Evolutionary conservation across 1,140 invertebrate genomes (phyloP), one percentile per base, ranked within the genome.

Genomic region (Stratiolaelaps scimitus): DNA sequence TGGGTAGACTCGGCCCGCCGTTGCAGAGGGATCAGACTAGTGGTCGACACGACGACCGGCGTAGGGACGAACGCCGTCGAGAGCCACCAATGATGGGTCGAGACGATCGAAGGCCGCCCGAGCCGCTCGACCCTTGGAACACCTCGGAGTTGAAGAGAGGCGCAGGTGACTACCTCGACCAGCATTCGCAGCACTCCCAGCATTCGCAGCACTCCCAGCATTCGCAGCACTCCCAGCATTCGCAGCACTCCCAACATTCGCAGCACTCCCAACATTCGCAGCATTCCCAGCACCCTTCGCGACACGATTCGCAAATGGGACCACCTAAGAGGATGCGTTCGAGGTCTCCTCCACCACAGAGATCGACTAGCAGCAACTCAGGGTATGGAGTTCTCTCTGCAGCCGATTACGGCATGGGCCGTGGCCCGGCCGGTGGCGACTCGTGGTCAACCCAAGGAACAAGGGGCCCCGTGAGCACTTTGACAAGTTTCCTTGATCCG

Each of bases 111-210:
- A 26, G 53, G 6, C 26, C 34, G 23, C 53, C 53, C 26, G 20
- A 26, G 2, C 34, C n/a, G 26, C 15, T 60, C 26, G 53, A 60
- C 17, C 53, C 53, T 1, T 60, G 53, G 53, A 34, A 34, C 23
- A 15, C 53, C 15, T 34, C 26, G 53, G 53, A 60, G 53, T 17
- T 60, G 13, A 60, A 60, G 53, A 40, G 34, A 40, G 10, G 34
- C 34, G 26, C 26, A 60, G 53, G 53, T 29, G 53, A 60, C 53
- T 60, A 60, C 53, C 13, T 23, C 26, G 53, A 60, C 34, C 53
- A 60, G 20, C 34, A 40, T 40, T 10, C 34, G 10, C 34, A 40
- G 34, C 34, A 40, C 34, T 4, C 34, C 5, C 34, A 40, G 10
- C 34, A 40, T 40, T 10, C 34, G 10, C 34, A 40, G 34, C 34